These are phyloP conservation scores for Drosophila trichaetosa DNA, from an alignment of 2,888 invertebrate species.

Conservation along the genomic window DNA sequence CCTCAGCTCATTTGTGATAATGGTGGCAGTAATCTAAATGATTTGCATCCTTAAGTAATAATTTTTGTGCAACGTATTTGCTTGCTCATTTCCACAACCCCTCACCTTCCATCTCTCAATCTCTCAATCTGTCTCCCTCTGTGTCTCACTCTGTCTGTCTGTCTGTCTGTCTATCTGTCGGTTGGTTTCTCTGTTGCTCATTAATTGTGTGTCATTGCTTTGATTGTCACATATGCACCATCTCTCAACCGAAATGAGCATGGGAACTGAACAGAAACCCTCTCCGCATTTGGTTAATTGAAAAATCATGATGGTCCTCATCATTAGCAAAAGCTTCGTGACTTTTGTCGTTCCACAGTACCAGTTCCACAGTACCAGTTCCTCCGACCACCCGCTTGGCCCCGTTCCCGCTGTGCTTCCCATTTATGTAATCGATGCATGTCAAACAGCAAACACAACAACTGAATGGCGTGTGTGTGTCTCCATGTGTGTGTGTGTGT, in stretches of 20 bases:
- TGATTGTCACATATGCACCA: slow-evolving; percentile 39
- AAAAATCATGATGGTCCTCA: slow-evolving; percentile 75
- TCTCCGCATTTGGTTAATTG: slow-evolving; percentile 73
- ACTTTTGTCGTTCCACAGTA: slow-evolving; percentile 63
- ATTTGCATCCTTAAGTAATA: slow-evolving; percentile 6
- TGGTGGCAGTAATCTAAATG: slow-evolving; percentile 3
- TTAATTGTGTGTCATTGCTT: slow-evolving; percentile 28
- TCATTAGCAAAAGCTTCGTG: slow-evolving; percentile 77
- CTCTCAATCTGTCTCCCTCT: too few species aligned
- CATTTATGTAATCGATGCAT: slow-evolving; percentile 79
- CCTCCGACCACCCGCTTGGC: slow-evolving; percentile 1
- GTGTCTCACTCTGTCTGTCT: neutral
- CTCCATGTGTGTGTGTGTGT: slow-evolving; percentile 31
- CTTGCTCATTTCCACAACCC: neutral
- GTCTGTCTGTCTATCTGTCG: neutral
- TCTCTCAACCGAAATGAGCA: slow-evolving; percentile 20
- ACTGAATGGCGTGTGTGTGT: slow-evolving; percentile 46
- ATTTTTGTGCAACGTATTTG: neutral
- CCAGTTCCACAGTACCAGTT: slow-evolving; percentile 23
- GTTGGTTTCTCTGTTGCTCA: neutral
- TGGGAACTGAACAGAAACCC: slow-evolving; percentile 27
- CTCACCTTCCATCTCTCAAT: neutral
- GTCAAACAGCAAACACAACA: slow-evolving; percentile 70
- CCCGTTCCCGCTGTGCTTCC: slow-evolving; percentile 8
- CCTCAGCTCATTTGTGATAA: neutral